phyloP scores from a whole-genome alignment of 2,888 invertebrate genomes.

The Pterostichus niger region DNA sequence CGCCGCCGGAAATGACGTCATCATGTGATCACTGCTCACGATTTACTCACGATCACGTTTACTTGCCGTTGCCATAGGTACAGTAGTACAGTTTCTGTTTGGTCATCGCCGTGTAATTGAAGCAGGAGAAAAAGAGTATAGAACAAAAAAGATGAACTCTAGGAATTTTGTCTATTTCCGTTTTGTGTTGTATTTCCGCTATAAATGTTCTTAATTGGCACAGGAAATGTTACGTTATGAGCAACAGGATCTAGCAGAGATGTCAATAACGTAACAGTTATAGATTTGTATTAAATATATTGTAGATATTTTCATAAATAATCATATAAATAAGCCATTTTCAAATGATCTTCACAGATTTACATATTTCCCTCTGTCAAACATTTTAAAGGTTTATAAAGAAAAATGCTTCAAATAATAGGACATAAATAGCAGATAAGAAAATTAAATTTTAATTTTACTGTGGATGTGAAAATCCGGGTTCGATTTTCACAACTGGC shows the following conservation, averaged over 20 bases:
- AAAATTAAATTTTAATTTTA: too few relatives aligned
- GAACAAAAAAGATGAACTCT: slow-evolving; percentile 39
- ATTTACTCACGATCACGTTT: slow-evolving; percentile 17
- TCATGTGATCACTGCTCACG: slow-evolving; percentile 47
- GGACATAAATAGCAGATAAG: too few relatives aligned
- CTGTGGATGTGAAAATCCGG: too few relatives aligned
- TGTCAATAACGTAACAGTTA: slow-evolving; percentile 11
- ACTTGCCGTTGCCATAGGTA: slow-evolving; percentile 14
- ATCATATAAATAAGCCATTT: too few relatives aligned
- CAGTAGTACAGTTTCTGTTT: slow-evolving; percentile 11
- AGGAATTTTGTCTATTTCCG: slow-evolving; percentile 49
- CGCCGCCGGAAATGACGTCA: slow-evolving; percentile 47
- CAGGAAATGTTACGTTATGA: slow-evolving; percentile 1
- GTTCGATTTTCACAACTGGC: too few relatives aligned
- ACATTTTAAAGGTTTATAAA: too few relatives aligned
- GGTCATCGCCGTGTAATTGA: slow-evolving; percentile 45
- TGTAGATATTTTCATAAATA: too few relatives aligned
- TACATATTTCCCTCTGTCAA: too few relatives aligned
- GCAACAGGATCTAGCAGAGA: slow-evolving; percentile 18
- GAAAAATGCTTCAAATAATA: too few relatives aligned
- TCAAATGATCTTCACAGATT: too few relatives aligned
- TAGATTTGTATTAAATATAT: too few relatives aligned
- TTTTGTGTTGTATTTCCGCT: slow-evolving; percentile 12
- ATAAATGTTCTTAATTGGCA: slow-evolving; percentile 27
- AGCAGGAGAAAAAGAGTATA: slow-evolving; percentile 22